Evolutionary conservation across 2,113 vertebrate genomes (phyloP), one percentile per base, ranked within the genome.

Genomic region (Perccottus glenii): DNA sequence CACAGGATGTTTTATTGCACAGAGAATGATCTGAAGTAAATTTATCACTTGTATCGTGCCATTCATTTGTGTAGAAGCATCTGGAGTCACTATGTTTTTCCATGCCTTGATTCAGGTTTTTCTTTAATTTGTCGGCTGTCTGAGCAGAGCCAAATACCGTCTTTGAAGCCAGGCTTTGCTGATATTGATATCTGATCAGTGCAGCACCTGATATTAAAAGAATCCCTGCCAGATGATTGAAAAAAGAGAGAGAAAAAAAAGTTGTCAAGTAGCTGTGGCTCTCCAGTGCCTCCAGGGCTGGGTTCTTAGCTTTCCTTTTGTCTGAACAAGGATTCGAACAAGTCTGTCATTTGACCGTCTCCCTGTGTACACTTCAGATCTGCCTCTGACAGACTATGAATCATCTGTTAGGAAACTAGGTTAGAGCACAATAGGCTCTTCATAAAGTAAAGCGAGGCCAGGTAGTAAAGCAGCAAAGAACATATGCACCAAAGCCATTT

Each of bases 381-480:
- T 50, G 27, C 60, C 33, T 66, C 60, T 80, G 84, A 87, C 86
- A 88, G 83, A 78, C 83, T 64, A 79, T 88, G 87, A 89, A 83
- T 91, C 85, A 88, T 84, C 72, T 79, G 81, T 67, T 75, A 61
- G 76, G 72, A 89, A 90, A 88, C 77, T 87, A 73, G 90, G 88
- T 89, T 90, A 84, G 68, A 84, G 73, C 70, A 90, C 88, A 91
- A 91, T 81, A 72, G 83, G 61, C 83, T 84, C 82, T 86, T 90
- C 87, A 85, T 83, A 69, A 77, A 68, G 75, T 42, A 40, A 79
- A 56, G 63, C 64, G 55, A 78, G 70, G 60, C 63, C 52, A 48
- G 75, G 64, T 63, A 65, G 68, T 73, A 73, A 84, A 73, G 74
- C 49, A 3, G 64, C 15, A 43, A 52, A 60, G 59, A 67, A 75